Evolutionary conservation across 2,113 vertebrate genomes (phyloP).

Genomic region (Cyphomyrus discorhynchus): DNA sequence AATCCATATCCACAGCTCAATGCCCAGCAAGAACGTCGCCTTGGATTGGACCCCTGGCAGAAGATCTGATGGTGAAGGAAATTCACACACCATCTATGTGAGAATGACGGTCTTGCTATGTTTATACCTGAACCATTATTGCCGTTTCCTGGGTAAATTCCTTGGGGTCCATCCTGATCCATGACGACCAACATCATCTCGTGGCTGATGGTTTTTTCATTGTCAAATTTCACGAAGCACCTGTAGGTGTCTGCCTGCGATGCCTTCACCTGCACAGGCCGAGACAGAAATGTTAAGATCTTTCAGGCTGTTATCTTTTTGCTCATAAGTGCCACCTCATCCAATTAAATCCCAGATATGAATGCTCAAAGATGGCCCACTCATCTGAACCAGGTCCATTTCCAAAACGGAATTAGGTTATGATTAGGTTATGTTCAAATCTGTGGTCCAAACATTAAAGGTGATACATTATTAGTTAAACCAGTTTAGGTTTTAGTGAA

Average conservation of each 20-base stretch:
- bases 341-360: background rate
- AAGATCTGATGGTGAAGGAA: background rate
- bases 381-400: background rate
- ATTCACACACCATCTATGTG: background rate
- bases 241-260: background rate
- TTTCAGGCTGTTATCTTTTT: background rate
- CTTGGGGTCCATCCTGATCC: background rate
- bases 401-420: background rate
- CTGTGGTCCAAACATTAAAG: background rate
- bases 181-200: background rate
- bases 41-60: background rate
- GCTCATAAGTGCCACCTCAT: background rate
- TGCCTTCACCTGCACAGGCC: background rate
- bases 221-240: background rate
- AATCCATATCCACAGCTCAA: constrained; percentile 51
- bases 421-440: background rate
- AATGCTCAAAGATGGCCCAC: background rate
- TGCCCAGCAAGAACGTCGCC: background rate
- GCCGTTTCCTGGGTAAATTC: background rate
- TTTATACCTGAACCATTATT: background rate
- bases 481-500: background rate
- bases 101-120: background rate
- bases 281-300: background rate
- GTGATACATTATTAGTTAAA: background rate
- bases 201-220: background rate